phyloP scores from a whole-genome alignment of 1,140 invertebrate species.

The Phthorimaea operculella region DNA sequence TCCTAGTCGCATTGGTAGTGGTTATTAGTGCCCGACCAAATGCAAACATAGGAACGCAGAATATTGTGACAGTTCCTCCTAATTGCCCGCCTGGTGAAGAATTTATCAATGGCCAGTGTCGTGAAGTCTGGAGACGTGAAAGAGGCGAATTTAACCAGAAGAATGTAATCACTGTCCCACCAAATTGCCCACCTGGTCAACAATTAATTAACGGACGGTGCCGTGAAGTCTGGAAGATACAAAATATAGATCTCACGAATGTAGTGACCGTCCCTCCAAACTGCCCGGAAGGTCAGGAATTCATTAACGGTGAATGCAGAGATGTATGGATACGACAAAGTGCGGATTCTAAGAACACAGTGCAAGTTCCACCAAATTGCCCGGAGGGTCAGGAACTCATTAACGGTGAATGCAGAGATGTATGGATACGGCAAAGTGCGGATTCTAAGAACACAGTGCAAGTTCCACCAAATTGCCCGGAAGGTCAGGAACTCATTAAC shows the following conservation, averaged over 20 bases:
- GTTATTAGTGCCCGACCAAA: background rate
- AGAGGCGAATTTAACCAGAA: background rate
- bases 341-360: background rate
- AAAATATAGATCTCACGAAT: background rate
- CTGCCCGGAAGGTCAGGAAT: constrained; percentile 17
- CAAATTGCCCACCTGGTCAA: constrained; percentile 16
- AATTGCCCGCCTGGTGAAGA: constrained; percentile 13
- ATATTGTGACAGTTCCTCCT: constrained; percentile 18
- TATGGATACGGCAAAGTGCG: constrained; percentile 12
- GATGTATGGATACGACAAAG: constrained; percentile 16
- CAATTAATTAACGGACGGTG: constrained; percentile 18
- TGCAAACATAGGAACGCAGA: constrained; percentile 8
- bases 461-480: constrained; percentile 14
- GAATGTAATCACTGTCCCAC: constrained; percentile 14
- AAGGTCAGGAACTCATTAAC: constrained; percentile 10
- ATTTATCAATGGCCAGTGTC: constrained; percentile 12
- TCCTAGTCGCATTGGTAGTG: background rate
- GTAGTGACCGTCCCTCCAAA: constrained; percentile 12
- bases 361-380: constrained; percentile 14
- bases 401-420: constrained; percentile 16
- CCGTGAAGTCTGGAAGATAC: constrained; percentile 11
- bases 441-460: background rate
- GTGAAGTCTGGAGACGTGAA: constrained; percentile 10
- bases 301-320: constrained; percentile 20
- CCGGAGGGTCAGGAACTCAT: constrained; percentile 8